Base-by-base conservation (phyloP, 2,888 invertebrate species). In the Eugnorisma glareosa region DNA sequence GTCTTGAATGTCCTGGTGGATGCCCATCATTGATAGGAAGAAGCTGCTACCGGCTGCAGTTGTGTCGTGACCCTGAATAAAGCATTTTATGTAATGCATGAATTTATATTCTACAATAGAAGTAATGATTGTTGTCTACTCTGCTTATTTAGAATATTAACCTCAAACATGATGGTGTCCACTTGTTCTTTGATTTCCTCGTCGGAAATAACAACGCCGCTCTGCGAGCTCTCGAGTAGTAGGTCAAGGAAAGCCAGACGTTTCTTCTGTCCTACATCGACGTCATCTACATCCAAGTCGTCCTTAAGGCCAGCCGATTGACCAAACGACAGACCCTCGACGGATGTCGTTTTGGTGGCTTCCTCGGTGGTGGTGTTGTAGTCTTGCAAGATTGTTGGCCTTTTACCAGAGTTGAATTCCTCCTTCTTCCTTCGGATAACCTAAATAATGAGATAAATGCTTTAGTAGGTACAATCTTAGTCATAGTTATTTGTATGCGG, bases 221-320 rank as follows among this genome's bases (percentile, higher is more conserved):
- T 98, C 84, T 98, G 97, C 77, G 98, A 97, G 88, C 98, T 97
- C 92, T 98, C 98, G 71, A 99, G 96, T 89, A 99, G 97, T 84
- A 99, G 96, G 94, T 99, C 99, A 87, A 99, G 97, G 95, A 99
- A 99, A 69, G 99, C 99, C 72, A 98, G 96, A 88, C 98, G 97
- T 90, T 98, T 98, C 95, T 98, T 98, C 91, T 98, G 98, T 24
- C 98, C 98, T 77, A 98, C 97, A 90, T 98, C 98, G 69, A 97
- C 97, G 73, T 98, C 98, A 76, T 98, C 98, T 66, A 98, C 98
- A 91, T 98, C 98, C 88, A 98, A 96, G 94, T 98, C 98, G 90
- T 98, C 98, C 91, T 98, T 98, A 10, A 98, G 96, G 28, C 98
- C 98, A 51, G 97, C 95, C 0, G 98, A 97, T 89, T 98, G 98